A percentile compares a stretch with the other conserved stretches of the same genome.
Evolutionary conservation across 2,888 invertebrate genomes (phyloP).

Genomic region (Anticlea derivata): DNA sequence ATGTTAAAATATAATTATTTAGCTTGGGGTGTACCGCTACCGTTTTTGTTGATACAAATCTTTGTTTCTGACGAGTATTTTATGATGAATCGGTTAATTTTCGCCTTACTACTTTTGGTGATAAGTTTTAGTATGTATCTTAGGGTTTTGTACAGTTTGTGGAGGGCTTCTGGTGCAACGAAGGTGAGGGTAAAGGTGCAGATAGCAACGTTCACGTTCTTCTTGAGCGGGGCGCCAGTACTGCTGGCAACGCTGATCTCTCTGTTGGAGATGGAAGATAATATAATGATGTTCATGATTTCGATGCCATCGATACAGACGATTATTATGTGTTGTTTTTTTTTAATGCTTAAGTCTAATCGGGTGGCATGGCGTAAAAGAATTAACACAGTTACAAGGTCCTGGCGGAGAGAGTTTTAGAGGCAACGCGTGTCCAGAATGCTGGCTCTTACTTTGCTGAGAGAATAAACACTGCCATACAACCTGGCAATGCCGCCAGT

Average conservation of each 20-base stretch:
- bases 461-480: too few species aligned
- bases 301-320: slow-evolving; percentile 1
- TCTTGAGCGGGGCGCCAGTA: slow-evolving; percentile 1
- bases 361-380: slow-evolving; percentile 6
- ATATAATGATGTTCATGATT: neutral
- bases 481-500: too few species aligned
- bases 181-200: neutral
- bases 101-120: neutral
- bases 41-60: neutral
- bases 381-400: too few species aligned
- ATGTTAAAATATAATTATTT: slow-evolving; percentile 5
- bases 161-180: neutral
- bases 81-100: neutral
- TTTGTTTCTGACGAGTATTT: neutral
- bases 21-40: neutral
- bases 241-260: neutral
- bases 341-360: slow-evolving; percentile 5
- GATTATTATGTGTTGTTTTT: slow-evolving; percentile 1
- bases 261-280: neutral
- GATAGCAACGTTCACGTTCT: slow-evolving; percentile 9
- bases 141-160: slow-evolving; percentile 6
- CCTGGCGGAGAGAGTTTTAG: too few species aligned
- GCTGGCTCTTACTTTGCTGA: too few species aligned
- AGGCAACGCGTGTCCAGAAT: too few species aligned
- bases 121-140: slow-evolving; percentile 17